Percentiles rank a stretch among this genome's conserved stretches.
Evolutionary conservation across 2,888 invertebrate species (phyloP).

Genomic region (Cinara cedri): DNA sequence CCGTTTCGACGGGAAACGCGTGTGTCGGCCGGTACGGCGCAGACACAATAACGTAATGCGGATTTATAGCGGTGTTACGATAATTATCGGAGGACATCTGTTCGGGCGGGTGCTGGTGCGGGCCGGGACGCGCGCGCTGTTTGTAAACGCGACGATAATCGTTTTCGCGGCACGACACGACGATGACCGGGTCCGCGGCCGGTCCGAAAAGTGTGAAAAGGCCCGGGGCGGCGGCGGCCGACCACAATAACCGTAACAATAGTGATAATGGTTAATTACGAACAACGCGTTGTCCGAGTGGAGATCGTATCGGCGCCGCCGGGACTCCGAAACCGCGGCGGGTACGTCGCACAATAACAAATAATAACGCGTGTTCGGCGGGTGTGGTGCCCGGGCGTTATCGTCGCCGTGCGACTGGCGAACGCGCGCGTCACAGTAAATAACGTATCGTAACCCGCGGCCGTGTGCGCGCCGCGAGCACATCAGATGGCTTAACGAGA

Average conservation of each 20-base stretch:
- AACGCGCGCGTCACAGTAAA: no score
- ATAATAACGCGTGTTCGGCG: neutral
- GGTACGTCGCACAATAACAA: neutral
- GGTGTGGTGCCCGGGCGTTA: no score
- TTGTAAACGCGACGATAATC: no score
- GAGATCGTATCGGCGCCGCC: constrained; percentile 16
- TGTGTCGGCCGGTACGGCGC: no score
- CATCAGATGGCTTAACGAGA: constrained; percentile 53
- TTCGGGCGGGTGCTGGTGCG: neutral
- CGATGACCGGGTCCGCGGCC: neutral
- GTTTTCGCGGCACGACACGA: neutral
- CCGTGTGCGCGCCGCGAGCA: neutral
- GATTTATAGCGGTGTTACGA: no score
- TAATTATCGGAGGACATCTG: constrained; percentile 22
- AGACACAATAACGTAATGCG: no score
- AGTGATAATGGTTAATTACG: no score
- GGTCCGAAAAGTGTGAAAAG: constrained; percentile 28
- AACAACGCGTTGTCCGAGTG: neutral
- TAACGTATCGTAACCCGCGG: neutral
- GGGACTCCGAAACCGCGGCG: no score
- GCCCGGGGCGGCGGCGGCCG: no score
- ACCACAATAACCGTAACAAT: no score
- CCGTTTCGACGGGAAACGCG: no score
- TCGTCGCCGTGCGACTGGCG: no score
- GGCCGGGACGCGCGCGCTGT: neutral